phyloP scores from a whole-genome alignment of 1,140 invertebrate genomes.

The Danaus melanippus region DNA sequence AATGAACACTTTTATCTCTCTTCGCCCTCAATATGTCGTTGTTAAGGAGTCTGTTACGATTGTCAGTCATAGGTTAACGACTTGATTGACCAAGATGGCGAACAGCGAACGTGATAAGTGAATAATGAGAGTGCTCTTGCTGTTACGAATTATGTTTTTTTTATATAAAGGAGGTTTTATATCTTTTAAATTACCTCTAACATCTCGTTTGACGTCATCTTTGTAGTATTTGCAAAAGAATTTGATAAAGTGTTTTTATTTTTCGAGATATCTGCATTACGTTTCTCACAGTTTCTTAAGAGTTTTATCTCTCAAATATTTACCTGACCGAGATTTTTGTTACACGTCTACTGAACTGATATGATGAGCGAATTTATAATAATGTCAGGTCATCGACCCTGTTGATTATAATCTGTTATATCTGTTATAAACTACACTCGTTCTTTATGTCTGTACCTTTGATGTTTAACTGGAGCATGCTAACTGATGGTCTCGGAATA shows the following conservation, averaged over 20 bases:
- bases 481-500: conserved; percentile 41
- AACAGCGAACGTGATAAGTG: conserved; percentile 56
- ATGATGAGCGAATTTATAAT: conserved; percentile 10
- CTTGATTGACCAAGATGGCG: conserved; percentile 57
- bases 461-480: conserved; percentile 38
- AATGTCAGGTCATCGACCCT: conserved; percentile 24
- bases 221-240: conserved; percentile 14
- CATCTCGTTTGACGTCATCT: background rate
- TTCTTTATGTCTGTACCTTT: too few relatives aligned
- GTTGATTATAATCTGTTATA: background rate
- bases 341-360: conserved; percentile 20
- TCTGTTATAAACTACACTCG: too few relatives aligned
- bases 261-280: conserved; percentile 29
- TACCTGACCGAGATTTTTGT: conserved; percentile 47
- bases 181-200: conserved; percentile 7
- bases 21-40: background rate
- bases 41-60: conserved; percentile 17
- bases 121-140: conserved; percentile 48
- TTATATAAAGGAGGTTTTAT: conserved; percentile 8
- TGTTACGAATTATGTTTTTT: conserved; percentile 31
- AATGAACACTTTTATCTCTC: conserved; percentile 1
- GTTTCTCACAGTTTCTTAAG: conserved; percentile 29
- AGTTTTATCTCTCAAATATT: conserved; percentile 54
- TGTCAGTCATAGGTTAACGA: conserved; percentile 55
- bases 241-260: conserved; percentile 44